These are phyloP conservation scores for Galerucella calmariensis DNA, from an alignment of 2,888 invertebrate species.

Conservation along the genomic window DNA sequence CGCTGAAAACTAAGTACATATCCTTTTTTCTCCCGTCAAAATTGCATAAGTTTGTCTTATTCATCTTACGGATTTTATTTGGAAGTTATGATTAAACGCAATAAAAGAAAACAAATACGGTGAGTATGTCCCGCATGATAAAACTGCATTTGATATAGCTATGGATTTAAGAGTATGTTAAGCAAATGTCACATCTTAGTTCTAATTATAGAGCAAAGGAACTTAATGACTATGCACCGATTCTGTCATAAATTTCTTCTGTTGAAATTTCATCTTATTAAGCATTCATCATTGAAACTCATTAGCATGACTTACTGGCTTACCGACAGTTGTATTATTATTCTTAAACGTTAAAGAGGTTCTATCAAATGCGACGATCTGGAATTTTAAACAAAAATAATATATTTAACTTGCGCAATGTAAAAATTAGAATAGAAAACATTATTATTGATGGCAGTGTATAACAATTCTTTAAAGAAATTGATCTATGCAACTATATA, in stretches of 20 bases:
- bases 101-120: too few relatives aligned
- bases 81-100: too few relatives aligned
- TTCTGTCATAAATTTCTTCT: background rate
- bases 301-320: conserved; percentile 3
- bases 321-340: conserved; percentile 22
- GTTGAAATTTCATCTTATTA: background rate
- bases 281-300: background rate
- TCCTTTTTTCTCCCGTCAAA: too few relatives aligned
- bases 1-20: too few relatives aligned
- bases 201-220: background rate
- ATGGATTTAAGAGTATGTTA: too few relatives aligned
- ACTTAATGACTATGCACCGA: background rate
- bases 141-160: too few relatives aligned
- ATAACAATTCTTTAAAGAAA: background rate
- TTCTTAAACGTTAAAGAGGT: conserved; percentile 16
- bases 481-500: background rate
- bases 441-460: background rate
- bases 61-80: too few relatives aligned
- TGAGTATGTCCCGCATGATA: too few relatives aligned
- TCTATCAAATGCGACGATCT: conserved; percentile 17
- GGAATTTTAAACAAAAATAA: conserved; percentile 22
- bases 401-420: background rate
- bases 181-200: background rate
- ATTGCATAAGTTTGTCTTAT: too few relatives aligned
- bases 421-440: background rate